Evolutionary conservation across 2,888 invertebrate genomes (phyloP), one percentile per base, ranked within the genome.

Genomic region (Clunio marinus): DNA sequence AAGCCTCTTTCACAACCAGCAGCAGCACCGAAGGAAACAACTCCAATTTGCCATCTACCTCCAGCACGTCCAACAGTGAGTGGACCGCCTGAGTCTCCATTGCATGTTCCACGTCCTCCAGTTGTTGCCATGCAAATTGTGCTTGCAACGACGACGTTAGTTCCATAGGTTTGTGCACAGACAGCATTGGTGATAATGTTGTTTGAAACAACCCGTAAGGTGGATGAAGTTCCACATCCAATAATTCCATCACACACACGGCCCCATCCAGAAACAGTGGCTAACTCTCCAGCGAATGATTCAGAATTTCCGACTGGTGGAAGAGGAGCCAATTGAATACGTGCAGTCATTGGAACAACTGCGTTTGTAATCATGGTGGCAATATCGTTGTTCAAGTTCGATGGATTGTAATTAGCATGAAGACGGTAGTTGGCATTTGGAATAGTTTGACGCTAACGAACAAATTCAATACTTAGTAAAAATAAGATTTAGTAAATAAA

Each of bases 81-180:
- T 51, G 51, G 51, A 4, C 76, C 77, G 0, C 77, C 77, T 1
- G 75, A 73, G 58, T 77, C 77, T 1, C 77, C 77, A 1, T 73
- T 73, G 68, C 78, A 79, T 24, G 75, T 71, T 13, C 77, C 76
- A 7, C 73, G 72, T 1, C 75, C 73, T 10, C 74, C 75, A 15
- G 73, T 72, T 0, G 76, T 76, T 59, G 73, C 75, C 15, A 76
- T 77, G 69, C 78, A 79, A 57, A 79, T 70, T 67, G 75, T 75
- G 17, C 72, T 72, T 28, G 70, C 69, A 27, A 75, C 74, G 15
- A 78, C 72, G n/a, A 73, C 13, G 13, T 25, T 8, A 35, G 69
- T 69, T 2, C 71, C 71, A 69, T 70, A 78, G 3, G 68, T 67
- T 13, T 68, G 60, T 1, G 70, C 55, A 67, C 78, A 78, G 3